Evolutionary conservation across 2,888 invertebrate species (phyloP), one percentile per base, ranked within the genome.

Genomic region (Pogonocherus hispidulus): DNA sequence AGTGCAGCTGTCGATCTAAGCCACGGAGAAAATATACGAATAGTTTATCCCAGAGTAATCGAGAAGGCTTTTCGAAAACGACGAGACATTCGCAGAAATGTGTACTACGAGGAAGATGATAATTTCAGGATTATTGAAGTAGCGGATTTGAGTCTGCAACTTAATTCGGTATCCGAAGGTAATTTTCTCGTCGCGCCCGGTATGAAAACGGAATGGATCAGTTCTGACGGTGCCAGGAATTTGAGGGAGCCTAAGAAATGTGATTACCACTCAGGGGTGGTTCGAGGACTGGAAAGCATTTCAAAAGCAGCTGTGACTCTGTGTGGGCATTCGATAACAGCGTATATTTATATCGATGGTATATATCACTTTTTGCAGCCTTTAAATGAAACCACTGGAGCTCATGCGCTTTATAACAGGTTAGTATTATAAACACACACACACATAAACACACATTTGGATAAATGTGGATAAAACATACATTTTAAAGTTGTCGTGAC

Each of bases 361-460:
- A 76, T 73, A n/a, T 71, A 71, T 41, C 81, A 81, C 67, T 81
- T 84, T 70, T 49, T 84, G 11, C 79, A 83, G 68, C 82, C 82
- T 8, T 51, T 76, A 3, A 77, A 81, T 63, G 73, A 70, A 22
- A 65, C 56, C 2, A 70, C 66, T 1, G 76, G 76, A 19, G 72
- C 75, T 16, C 81, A 82, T 63, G 67, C 68, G 46, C 69, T 81
- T 35, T 77, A 76, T 67, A 76, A 60, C 63, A 77, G 75, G 79
- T 78, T 35, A 55, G 73, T 70, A 16, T n/a, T 41, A 41, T n/a
- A 1, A n/a, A 5, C 4, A 27, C 3, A 27, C 8, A 8, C 27
- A 27, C 3, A 3, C 27, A 3, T 5, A 27, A 27, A 27, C 27
- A 3, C 27, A n/a, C n/a, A n/a, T n/a, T n/a, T n/a, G n/a, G n/a